Percentiles rank a stretch among this genome's conserved stretches.
phyloP scores from a whole-genome alignment of 2,113 vertebrate species.

The Lamprotornis superbus region DNA sequence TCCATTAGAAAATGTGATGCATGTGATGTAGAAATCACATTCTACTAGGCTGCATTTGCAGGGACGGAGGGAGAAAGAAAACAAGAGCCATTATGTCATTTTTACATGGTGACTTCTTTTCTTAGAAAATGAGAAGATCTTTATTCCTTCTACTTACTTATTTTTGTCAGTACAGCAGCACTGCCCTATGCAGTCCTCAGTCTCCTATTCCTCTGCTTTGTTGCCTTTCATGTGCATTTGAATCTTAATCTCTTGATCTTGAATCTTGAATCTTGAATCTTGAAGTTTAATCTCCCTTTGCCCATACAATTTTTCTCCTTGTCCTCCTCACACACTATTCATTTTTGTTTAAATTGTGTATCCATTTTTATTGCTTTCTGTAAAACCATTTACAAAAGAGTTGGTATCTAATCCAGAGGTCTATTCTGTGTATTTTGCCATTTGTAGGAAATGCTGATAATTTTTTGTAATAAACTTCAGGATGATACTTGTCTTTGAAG shows the following conservation, averaged over 20 bases:
- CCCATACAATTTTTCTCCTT: neutral
- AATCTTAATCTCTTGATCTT: too few species aligned
- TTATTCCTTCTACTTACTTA: neutral
- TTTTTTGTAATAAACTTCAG: neutral
- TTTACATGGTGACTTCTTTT: neutral
- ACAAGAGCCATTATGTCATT: neutral
- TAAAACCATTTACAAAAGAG: neutral
- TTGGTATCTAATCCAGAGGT: neutral
- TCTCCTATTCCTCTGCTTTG: neutral
- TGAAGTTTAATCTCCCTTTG: neutral
- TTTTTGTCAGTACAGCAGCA: neutral
- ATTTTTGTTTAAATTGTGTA: neutral
- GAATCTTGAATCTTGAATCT: too few species aligned
- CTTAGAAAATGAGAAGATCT: neutral
- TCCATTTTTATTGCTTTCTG: neutral
- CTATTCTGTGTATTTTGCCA: neutral
- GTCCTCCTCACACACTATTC: neutral
- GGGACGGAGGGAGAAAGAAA: neutral
- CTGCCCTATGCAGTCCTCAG: neutral
- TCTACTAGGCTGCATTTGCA: neutral
- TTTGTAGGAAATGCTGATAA: neutral
- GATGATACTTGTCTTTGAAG: neutral
- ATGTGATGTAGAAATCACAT: neutral
- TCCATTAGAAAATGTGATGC: neutral
- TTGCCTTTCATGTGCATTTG: neutral